Evolutionary conservation across 2,888 invertebrate species (phyloP).

Genomic region (Patella ulyssiponensis): DNA sequence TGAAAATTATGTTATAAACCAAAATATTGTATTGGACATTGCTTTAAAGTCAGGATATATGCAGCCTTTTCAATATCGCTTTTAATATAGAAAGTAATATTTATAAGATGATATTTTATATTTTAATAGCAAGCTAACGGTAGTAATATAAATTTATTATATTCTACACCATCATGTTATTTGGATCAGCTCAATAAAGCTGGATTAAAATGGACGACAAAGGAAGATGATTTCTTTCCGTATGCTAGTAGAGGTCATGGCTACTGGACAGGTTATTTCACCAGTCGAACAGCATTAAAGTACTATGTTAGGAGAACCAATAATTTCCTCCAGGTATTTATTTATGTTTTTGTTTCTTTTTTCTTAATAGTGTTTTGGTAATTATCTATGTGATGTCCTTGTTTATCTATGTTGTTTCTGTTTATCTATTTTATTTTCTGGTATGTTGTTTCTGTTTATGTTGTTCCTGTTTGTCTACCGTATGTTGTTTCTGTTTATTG

Average conservation of each 20-base stretch:
- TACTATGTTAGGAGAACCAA: slow-evolving; percentile 72
- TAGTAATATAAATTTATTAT: slow-evolving; percentile 78
- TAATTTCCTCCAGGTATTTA: slow-evolving; percentile 71
- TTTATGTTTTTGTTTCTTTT: too few species aligned
- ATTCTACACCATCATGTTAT: slow-evolving; percentile 77
- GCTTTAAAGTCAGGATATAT: too few species aligned
- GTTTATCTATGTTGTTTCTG: background rate
- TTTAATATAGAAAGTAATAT: too few species aligned
- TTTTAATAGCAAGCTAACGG: slow-evolving; percentile 59
- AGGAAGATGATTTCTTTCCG: slow-evolving; percentile 72
- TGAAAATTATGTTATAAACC: too few species aligned
- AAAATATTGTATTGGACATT: too few species aligned
- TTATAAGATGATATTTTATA: slow-evolving; percentile 4
- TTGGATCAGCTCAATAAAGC: slow-evolving; percentile 75
- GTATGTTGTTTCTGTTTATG: background rate
- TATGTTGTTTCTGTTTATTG: background rate
- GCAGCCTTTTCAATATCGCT: too few species aligned
- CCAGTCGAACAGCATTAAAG: slow-evolving; percentile 74
- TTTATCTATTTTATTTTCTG: too few species aligned
- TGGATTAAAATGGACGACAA: slow-evolving; percentile 78
- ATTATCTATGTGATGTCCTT: background rate
- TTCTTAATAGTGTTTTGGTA: background rate
- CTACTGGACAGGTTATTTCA: slow-evolving; percentile 90
- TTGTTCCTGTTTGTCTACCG: too few species aligned
- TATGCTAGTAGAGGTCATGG: slow-evolving; percentile 85